Percentiles rank a stretch among this genome's conserved stretches.
Conservation (phyloP, 2,113 vertebrate species). For the Tragelaphus strepsiceros region DNA sequence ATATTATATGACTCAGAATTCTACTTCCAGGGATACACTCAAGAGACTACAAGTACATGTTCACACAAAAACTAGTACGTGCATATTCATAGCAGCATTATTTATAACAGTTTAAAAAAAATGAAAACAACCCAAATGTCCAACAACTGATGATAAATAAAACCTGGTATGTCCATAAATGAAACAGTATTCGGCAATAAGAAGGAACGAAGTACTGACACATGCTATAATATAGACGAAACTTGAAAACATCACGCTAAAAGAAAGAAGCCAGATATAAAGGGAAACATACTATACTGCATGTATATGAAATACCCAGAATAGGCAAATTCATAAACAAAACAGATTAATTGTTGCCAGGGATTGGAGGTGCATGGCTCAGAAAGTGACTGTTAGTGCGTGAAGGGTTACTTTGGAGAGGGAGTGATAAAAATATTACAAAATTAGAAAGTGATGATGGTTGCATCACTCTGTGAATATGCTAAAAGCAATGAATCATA, state of each 20-base stretch:
- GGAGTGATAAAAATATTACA: not conserved
- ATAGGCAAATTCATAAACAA: not conserved
- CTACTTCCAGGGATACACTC: not conserved
- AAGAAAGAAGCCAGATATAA: not conserved
- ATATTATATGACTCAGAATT: not conserved
- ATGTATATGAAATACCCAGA: not conserved
- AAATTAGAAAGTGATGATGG: not conserved
- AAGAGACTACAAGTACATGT: too few relatives aligned
- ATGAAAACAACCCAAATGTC: not conserved
- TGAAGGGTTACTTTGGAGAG: not conserved
- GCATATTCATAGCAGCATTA: not conserved
- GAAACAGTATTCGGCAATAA: not conserved
- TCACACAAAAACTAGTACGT: not conserved
- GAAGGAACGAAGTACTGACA: not conserved
- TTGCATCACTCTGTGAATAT: not conserved
- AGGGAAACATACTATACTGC: not conserved
- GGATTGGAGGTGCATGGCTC: rapidly evolving
- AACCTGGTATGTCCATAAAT: not conserved
- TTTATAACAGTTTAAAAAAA: not conserved
- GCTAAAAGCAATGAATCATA: not conserved
- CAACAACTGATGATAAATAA: not conserved
- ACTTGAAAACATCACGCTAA: not conserved
- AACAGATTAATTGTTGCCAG: not conserved
- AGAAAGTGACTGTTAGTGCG: not conserved
- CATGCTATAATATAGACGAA: not conserved